Evolutionary conservation across 2,113 vertebrate genomes (phyloP).

Genomic region (Geothlypis trichas): DNA sequence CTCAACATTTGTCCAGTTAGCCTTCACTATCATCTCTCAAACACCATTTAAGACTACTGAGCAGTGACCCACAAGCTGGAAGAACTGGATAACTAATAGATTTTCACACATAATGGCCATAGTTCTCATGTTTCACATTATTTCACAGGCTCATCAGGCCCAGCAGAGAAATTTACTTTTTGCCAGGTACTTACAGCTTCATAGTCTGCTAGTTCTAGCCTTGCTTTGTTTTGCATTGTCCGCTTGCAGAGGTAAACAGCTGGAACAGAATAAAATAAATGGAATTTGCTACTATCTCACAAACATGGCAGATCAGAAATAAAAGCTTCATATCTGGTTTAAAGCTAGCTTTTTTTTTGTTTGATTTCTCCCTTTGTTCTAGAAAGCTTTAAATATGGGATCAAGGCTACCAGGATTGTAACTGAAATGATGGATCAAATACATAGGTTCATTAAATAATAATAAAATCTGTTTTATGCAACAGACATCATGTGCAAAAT

Average conservation of each 20-base stretch:
- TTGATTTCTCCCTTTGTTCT: neutral
- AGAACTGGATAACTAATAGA: neutral
- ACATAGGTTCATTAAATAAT: constrained; percentile 23
- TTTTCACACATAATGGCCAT: neutral
- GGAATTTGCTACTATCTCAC: constrained; percentile 18
- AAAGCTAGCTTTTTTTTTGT: neutral
- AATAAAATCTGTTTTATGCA: neutral
- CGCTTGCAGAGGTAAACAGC: constrained; percentile 99
- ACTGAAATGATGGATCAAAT: neutral
- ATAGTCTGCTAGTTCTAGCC: constrained; percentile 95
- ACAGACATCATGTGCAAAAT: neutral
- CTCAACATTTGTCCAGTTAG: neutral
- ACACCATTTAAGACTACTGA: neutral
- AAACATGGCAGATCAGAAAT: neutral
- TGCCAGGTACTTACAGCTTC: constrained; percentile 88
- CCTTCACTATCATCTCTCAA: neutral
- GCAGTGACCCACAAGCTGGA: neutral
- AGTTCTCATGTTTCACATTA: neutral
- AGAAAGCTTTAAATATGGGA: neutral
- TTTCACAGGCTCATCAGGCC: neutral
- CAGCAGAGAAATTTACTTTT: neutral
- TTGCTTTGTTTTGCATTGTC: constrained; percentile 99
- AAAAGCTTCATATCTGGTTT: neutral
- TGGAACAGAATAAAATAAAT: constrained; percentile 67
- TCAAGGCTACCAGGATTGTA: neutral